Base-by-base conservation (phyloP, 2,888 invertebrate genomes). In the Bimastos eiseni region DNA sequence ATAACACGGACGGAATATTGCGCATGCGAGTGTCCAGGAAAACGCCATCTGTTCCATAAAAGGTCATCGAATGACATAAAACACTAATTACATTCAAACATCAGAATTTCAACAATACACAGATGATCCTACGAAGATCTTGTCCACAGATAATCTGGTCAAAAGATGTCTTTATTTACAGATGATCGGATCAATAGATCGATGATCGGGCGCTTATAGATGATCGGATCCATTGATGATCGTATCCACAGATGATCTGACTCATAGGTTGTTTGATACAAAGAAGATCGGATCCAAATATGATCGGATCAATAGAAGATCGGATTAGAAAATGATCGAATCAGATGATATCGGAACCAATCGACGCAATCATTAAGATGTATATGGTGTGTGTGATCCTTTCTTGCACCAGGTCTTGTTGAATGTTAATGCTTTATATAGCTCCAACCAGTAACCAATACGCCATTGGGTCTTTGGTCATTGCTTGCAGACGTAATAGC, bases 21-120 rank as follows among this genome's bases (percentile, higher is more conserved):
- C 70, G 70, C 30, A 70, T 13, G 70, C 19, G 49, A 49, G 24
- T 24, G 21, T 49, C 49, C n/a, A 70, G 4, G n/a, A 70, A 70
- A 70, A 70, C 70, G n/a, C 0, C 13, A 8, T 70, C 70, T 70
- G 70, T n/a, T 70, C 70, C 30, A 5, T 30, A 70, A 8, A 70
- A 70, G 24, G 49, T 49, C 70, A 70, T n/a, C 70, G 13, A 70
- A 70, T 8, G 70, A n/a, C 70, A 70, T 6, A 70, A 70, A 70
- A 3, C 70, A 70, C 70, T 8, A 70, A 70, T 70, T 30, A 70
- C 70, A 70, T 17, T 70, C 11, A 70, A 70, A 30, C 6, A 70
- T n/a, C 70, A n/a, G 70, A 70, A n/a, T n/a, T n/a, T 70, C 70
- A 70, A 70, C 70, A 70, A 70, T n/a, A 70, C 30, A 70, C n/a